These are phyloP conservation scores for Syndactyla subalaris DNA, from an alignment of 2,797 vertebrate genomes.

Conservation along the genomic window DNA sequence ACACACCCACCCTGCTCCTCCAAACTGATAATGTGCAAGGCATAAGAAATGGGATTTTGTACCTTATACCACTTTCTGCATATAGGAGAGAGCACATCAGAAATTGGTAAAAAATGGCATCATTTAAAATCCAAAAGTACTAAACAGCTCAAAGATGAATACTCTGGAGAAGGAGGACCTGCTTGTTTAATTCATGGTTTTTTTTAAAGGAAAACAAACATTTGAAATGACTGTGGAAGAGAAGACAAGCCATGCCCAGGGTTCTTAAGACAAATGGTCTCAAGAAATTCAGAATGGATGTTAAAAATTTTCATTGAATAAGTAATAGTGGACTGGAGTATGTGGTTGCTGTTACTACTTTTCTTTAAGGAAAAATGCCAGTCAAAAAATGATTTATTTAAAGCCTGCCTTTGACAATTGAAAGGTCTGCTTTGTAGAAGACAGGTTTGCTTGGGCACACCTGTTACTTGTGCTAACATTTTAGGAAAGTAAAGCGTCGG, in stretches of 20 bases:
- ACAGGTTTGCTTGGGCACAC: neutral
- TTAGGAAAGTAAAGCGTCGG: neutral
- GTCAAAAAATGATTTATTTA: neutral
- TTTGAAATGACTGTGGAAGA: neutral
- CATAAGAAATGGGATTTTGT: neutral
- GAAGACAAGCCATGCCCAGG: neutral
- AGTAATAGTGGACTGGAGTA: neutral
- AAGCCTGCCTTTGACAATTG: neutral
- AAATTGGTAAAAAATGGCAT: neutral
- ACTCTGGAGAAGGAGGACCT: neutral
- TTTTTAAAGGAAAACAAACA: neutral
- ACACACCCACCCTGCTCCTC: neutral
- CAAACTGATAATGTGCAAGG: neutral
- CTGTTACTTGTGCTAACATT: neutral
- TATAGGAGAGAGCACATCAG: fast-evolving
- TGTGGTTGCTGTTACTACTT: neutral
- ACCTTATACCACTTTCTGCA: neutral
- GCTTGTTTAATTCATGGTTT: neutral
- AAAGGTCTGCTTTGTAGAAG: neutral
- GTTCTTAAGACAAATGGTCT: neutral
- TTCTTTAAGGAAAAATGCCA: neutral
- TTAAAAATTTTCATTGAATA: neutral
- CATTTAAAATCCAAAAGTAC: neutral
- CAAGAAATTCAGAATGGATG: fast-evolving
- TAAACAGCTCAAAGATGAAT: neutral